Percentiles rank a stretch among this genome's conserved stretches.
phyloP scores from a whole-genome alignment of 1,140 invertebrate genomes.

The Temnothorax nylanderi region DNA sequence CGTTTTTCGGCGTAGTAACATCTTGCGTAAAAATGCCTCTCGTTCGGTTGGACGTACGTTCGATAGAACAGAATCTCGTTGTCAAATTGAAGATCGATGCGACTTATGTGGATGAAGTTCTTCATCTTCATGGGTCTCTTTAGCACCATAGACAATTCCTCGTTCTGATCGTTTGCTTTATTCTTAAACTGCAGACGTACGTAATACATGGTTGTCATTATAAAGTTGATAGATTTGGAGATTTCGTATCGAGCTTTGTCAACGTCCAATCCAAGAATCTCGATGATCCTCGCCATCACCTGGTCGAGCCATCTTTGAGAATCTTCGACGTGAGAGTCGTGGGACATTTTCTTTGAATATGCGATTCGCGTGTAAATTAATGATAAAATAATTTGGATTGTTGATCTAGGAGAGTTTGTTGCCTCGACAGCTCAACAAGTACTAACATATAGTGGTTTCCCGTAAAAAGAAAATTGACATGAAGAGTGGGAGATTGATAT shows the following conservation, averaged over 20 bases:
- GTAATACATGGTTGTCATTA: constrained; percentile 57
- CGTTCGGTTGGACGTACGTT: neutral
- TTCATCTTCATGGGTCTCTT: neutral
- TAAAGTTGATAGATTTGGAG: neutral
- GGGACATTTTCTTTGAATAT: neutral
- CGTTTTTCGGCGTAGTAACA: constrained; percentile 58
- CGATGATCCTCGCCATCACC: neutral
- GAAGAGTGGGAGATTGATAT: too few species aligned
- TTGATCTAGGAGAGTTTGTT: neutral
- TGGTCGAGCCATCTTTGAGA: neutral
- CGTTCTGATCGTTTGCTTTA: neutral
- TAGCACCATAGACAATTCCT: neutral
- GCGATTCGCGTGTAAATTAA: neutral
- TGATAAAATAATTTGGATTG: neutral
- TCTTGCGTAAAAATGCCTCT: constrained; percentile 49
- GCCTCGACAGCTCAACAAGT: neutral
- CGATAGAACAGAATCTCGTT: constrained; percentile 80
- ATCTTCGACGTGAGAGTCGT: neutral
- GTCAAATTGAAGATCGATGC: constrained; percentile 61
- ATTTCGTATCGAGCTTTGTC: constrained; percentile 15
- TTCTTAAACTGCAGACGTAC: constrained; percentile 37
- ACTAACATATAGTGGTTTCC: neutral
- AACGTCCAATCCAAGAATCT: neutral
- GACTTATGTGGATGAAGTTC: neutral
- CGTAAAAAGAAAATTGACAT: too few species aligned